Evolutionary conservation across 2,888 invertebrate genomes (phyloP), one percentile per base, ranked within the genome.

Genomic region (Drosophila paracracens): DNA sequence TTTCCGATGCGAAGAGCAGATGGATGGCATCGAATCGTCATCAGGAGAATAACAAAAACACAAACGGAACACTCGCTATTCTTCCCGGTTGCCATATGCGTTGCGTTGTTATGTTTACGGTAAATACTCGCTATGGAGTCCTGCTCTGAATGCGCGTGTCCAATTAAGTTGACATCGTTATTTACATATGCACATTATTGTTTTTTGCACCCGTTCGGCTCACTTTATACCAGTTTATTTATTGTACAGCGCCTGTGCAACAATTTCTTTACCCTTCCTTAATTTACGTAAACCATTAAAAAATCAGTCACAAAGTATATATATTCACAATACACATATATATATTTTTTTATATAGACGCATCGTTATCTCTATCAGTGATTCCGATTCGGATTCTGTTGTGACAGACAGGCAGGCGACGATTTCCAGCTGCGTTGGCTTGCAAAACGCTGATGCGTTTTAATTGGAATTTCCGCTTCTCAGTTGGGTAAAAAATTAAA

Each of bases 121-220:
- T 89, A 79, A 89, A 79, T 56, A 89, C 79, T 59, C 69, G 70
- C 69, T 71, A 65, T 70, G 84, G 56, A 40, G 71, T 36, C 59
- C 53, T 35, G 40, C 29, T 33, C 18, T 58, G 54, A 59, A 52
- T 60, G 68, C 62, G 61, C 70, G 70, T 84, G 84, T 89, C 91
- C 91, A 91, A 91, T 91, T 91, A 91, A 81, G 79, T 81, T 90
- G 79, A 83, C 82, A 89, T 88, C 87, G 72, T 81, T 83, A 79
- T 83, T 78, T 89, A 74, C 88, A 82, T 88, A 87, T 81, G 83
- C 73, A 74, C 79, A 84, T 88, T 86, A 85, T 88, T 89, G 83
- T 85, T 85, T 79, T 54, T 58, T 46, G 33, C 56, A 7, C 72
- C 51, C 82, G 70, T 70, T 70, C 66, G 74, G 54, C 73, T 75